These are phyloP conservation scores for Eristalinus sepulchralis DNA, from an alignment of 2,888 invertebrate genomes.

Conservation along the genomic window DNA sequence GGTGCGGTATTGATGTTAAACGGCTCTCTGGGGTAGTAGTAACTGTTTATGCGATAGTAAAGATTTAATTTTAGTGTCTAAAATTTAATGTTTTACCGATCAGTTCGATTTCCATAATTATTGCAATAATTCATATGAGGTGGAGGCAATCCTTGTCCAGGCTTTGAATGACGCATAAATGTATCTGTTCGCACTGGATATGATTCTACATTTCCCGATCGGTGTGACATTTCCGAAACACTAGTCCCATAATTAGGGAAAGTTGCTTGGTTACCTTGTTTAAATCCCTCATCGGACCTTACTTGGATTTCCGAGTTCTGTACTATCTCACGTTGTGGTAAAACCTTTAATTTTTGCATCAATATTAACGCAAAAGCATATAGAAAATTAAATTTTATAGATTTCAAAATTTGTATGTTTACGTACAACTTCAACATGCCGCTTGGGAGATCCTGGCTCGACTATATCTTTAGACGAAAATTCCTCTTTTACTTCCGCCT, in stretches of 20 bases:
- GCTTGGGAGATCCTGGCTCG: slow-evolving; percentile 44
- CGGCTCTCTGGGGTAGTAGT: slow-evolving; percentile 60
- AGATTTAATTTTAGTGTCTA: neutral
- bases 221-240: slow-evolving; percentile 42
- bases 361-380: neutral
- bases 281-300: slow-evolving; percentile 41
- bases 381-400: neutral
- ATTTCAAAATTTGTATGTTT: neutral
- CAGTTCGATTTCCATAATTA: slow-evolving; percentile 58
- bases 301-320: slow-evolving; percentile 40
- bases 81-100: slow-evolving; percentile 34
- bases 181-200: slow-evolving; percentile 49
- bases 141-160: slow-evolving; percentile 26
- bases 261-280: slow-evolving; percentile 17
- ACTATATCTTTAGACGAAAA: neutral
- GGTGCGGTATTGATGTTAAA: slow-evolving; percentile 54
- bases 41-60: slow-evolving; percentile 16
- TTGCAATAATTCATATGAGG: slow-evolving; percentile 54
- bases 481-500: slow-evolving; percentile 28
- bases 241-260: slow-evolving; percentile 47
- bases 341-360: slow-evolving; percentile 18
- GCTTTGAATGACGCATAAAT: slow-evolving; percentile 56
- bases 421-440: slow-evolving; percentile 57
- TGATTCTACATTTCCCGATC: slow-evolving; percentile 41
- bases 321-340: slow-evolving; percentile 36